Percentiles rank a stretch among this genome's conserved stretches.
phyloP scores from a whole-genome alignment of 1,140 invertebrate genomes.

The Zaprionus tsacasi region DNA sequence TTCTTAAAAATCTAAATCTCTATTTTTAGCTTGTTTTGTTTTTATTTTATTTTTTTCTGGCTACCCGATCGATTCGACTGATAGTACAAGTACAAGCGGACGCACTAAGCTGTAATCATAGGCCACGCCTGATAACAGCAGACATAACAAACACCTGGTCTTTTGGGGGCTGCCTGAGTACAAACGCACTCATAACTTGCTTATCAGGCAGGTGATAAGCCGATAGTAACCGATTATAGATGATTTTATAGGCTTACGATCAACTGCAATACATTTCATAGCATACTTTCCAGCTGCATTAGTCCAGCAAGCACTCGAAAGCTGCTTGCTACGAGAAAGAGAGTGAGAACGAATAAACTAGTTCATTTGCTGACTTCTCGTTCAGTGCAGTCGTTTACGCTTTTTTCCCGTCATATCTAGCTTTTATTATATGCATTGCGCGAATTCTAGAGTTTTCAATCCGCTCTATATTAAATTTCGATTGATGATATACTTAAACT shows the following conservation, averaged over 20 bases:
- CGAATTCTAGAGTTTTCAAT: neutral
- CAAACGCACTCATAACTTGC: constrained; percentile 7
- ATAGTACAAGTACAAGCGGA: constrained; percentile 18
- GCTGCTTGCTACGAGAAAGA: neutral
- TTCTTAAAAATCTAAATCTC: too few species aligned
- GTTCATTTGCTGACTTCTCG: too few species aligned
- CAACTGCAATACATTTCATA: neutral
- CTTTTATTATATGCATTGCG: too few species aligned
- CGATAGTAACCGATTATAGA: neutral
- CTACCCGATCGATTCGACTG: neutral
- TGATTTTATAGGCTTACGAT: neutral
- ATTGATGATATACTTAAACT: too few species aligned
- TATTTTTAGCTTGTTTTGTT: neutral
- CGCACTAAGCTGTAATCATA: constrained; percentile 1
- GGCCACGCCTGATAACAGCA: constrained; percentile 12
- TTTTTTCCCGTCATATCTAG: too few species aligned
- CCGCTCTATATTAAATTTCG: too few species aligned
- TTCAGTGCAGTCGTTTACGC: neutral
- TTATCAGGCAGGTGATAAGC: neutral
- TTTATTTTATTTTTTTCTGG: too few species aligned
- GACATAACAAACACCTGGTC: constrained; percentile 55
- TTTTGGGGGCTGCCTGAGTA: constrained; percentile 18
- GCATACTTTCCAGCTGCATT: constrained; percentile 61
- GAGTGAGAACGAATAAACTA: too few species aligned
- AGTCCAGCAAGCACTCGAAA: constrained; percentile 7